These are phyloP conservation scores for Hydrozoanthus gracilis DNA, from an alignment of 92 coral and sea anemone species.

Conservation along the genomic window DNA sequence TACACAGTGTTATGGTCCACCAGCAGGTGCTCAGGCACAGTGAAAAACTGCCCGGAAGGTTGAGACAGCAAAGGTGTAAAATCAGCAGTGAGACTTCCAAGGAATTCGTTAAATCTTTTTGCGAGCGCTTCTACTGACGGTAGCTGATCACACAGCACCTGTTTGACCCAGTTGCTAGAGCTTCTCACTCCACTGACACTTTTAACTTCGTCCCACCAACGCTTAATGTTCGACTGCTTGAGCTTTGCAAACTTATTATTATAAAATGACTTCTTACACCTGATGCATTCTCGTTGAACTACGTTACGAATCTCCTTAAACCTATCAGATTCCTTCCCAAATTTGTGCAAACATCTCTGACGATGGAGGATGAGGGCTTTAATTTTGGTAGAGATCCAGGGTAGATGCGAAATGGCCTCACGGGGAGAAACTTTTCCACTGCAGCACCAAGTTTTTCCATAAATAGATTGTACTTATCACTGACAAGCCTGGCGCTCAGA, in stretches of 20 bases:
- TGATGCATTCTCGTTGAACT: too few relatives aligned
- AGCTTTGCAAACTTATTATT: too few relatives aligned
- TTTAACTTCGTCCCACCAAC: constrained; percentile 56
- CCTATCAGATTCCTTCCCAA: too few relatives aligned
- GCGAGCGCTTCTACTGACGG: constrained; percentile 53
- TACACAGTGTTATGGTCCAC: too few relatives aligned
- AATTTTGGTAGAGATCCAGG: constrained; percentile 54
- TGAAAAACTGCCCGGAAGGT: constrained; percentile 47
- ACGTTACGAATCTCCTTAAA: too few relatives aligned
- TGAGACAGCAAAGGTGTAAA: constrained; percentile 38
- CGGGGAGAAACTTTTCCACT: constrained; percentile 37
- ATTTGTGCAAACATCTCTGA: constrained; percentile 30
- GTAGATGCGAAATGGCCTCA: constrained; percentile 30
- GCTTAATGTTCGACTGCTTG: too few relatives aligned
- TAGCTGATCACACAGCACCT: too few relatives aligned
- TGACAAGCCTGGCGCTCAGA: constrained; percentile 31
- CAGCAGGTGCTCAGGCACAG: constrained; percentile 43
- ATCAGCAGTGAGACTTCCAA: too few relatives aligned
- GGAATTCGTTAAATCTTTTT: constrained; percentile 54
- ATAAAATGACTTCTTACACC: too few relatives aligned
- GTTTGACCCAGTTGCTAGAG: constrained; percentile 45
- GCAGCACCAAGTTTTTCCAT: constrained; percentile 42
- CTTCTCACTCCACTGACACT: too few relatives aligned
- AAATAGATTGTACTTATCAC: too few relatives aligned
- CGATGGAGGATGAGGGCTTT: too few relatives aligned